Conservation (phyloP, 2,888 invertebrate genomes). For the Pollenia angustigena region DNA sequence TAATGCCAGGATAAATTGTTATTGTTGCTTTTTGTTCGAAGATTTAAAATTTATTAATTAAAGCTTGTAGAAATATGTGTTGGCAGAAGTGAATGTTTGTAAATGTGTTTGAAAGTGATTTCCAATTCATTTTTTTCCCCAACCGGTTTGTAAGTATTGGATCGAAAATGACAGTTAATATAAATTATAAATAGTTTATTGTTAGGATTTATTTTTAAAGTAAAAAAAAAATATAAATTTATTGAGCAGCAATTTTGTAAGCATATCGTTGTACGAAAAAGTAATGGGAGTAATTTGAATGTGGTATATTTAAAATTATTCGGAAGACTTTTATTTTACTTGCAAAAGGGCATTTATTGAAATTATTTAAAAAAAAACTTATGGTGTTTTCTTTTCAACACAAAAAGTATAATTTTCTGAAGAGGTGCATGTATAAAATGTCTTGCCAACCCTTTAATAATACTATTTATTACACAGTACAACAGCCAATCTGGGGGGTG, state of each 20-base stretch:
- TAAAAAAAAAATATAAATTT: background rate
- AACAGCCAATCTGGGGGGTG: too few species aligned
- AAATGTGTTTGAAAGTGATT: conserved; percentile 64
- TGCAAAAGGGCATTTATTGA: too few species aligned
- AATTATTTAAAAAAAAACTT: too few species aligned
- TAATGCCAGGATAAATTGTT: conserved; percentile 38
- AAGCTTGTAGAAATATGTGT: conserved; percentile 70
- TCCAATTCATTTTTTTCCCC: conserved; percentile 41
- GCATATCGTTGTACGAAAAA: background rate
- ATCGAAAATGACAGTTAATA: conserved; percentile 75
- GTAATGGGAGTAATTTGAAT: too few species aligned
- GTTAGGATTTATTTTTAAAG: conserved; percentile 69
- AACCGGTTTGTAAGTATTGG: conserved; percentile 34
- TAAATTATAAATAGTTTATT: conserved; percentile 77
- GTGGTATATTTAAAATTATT: too few species aligned
- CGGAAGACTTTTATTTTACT: too few species aligned
- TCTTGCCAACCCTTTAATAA: too few species aligned
- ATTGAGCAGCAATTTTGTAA: background rate
- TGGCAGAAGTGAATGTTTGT: background rate
- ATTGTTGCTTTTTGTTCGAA: conserved; percentile 56
- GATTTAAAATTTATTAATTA: conserved; percentile 76
- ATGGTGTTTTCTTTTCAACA: too few species aligned
- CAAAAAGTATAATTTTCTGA: too few species aligned
- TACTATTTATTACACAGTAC: too few species aligned
- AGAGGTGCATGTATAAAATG: too few species aligned